These are phyloP conservation scores for Heterochromis multidens DNA, from an alignment of 2,113 vertebrate species.

Conservation along the genomic window DNA sequence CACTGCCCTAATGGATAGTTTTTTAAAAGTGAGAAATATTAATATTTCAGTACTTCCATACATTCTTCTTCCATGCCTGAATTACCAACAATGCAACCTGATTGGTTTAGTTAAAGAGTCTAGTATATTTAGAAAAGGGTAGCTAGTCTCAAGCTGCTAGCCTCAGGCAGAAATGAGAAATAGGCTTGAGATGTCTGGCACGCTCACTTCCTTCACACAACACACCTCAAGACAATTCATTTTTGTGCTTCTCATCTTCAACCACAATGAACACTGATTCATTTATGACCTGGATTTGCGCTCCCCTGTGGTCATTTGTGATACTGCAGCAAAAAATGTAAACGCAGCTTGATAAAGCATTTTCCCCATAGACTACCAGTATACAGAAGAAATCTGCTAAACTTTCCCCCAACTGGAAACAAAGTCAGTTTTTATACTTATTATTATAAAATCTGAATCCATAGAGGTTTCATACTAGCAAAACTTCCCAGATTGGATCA, in stretches of 20 bases:
- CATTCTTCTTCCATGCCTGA: not conserved
- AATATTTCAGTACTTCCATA: not conserved
- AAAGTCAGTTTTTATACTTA: not conserved
- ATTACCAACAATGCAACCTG: not conserved
- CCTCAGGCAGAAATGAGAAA: accelerated
- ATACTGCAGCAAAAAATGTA: not conserved
- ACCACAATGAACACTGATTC: not conserved
- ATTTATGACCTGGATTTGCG: not conserved
- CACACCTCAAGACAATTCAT: not conserved
- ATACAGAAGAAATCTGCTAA: not conserved
- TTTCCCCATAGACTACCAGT: not conserved
- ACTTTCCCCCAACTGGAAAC: not conserved
- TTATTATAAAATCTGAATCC: not conserved
- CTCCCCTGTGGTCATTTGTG: not conserved
- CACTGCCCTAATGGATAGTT: not conserved
- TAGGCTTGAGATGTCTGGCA: not conserved
- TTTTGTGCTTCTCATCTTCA: not conserved
- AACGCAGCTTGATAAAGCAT: not conserved
- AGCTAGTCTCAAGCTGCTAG: not conserved
- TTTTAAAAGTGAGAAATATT: not conserved
- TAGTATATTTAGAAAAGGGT: not conserved
- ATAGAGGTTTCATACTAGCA: not conserved
- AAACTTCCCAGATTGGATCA: not conserved
- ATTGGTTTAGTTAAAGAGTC: not conserved
- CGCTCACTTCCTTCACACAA: not conserved